phyloP scores from a whole-genome alignment of 1,140 invertebrate species.

The Euura saliciscinereae region DNA sequence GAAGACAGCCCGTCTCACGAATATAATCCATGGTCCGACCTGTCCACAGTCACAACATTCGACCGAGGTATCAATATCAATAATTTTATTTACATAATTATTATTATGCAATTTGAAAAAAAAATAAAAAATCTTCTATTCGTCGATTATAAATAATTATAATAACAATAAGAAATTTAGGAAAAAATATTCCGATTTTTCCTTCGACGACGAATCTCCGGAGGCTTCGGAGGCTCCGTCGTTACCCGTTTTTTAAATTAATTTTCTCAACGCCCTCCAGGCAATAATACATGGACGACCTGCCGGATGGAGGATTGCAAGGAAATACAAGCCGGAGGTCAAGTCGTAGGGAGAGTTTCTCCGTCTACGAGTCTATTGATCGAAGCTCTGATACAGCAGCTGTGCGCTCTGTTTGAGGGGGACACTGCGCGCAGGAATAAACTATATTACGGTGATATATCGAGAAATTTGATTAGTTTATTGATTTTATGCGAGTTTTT shows the following conservation, averaged over 20 bases:
- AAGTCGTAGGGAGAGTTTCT: slow-evolving; percentile 36
- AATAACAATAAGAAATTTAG: too few relatives aligned
- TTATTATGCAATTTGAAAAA: too few relatives aligned
- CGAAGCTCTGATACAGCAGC: slow-evolving; percentile 68
- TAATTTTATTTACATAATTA: too few relatives aligned
- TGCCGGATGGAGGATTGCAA: slow-evolving; percentile 22
- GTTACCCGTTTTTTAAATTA: too few relatives aligned
- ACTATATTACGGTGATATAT: slow-evolving; percentile 60
- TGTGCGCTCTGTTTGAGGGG: slow-evolving; percentile 66
- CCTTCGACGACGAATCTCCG: too few relatives aligned
- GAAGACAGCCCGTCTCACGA: not conserved
- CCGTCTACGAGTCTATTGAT: slow-evolving; percentile 67
- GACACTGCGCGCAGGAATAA: slow-evolving; percentile 62
- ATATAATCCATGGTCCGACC: slow-evolving; percentile 26
- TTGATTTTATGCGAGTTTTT: too few relatives aligned
- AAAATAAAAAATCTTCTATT: too few relatives aligned
- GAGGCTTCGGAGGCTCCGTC: too few relatives aligned
- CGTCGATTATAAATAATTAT: too few relatives aligned
- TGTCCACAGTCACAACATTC: slow-evolving; percentile 30
- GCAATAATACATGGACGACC: slow-evolving; percentile 24
- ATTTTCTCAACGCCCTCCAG: too few relatives aligned
- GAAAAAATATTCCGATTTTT: too few relatives aligned
- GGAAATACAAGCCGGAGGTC: slow-evolving; percentile 3
- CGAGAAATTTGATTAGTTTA: not conserved
- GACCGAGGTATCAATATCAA: slow-evolving; percentile 33